Percentiles rank a stretch among this genome's conserved stretches.
Conservation (phyloP, 1,140 invertebrate species). For the Octopus sinensis region DNA sequence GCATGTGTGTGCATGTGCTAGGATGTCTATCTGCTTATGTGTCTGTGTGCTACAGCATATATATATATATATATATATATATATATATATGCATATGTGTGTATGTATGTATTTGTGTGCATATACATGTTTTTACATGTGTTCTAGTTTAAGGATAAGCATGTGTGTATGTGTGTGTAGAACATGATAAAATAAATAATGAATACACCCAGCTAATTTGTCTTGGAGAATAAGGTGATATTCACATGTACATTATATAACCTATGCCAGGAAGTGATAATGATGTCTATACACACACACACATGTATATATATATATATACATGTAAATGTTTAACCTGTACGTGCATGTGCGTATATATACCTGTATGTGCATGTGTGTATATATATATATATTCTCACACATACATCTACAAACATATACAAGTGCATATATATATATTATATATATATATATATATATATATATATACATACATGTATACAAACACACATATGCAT, state of each 20-base stretch:
- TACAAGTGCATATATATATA: not conserved
- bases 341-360: not conserved
- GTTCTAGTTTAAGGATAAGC: not conserved
- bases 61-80: not conserved
- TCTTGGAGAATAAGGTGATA: too few species aligned
- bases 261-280: too few species aligned
- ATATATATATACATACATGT: not conserved
- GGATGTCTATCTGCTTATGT: not conserved
- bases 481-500: not conserved
- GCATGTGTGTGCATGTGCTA: not conserved
- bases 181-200: not conserved
- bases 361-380: not conserved
- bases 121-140: not conserved
- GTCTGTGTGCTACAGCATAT: not conserved
- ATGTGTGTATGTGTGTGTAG: not conserved
- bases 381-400: not conserved
- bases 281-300: not conserved
- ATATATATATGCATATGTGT: not conserved
- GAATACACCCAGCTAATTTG: too few species aligned
- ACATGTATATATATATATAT: not conserved
- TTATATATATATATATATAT: not conserved
- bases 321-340: not conserved
- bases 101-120: not conserved
- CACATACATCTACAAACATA: not conserved
- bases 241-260: too few species aligned